Evolutionary conservation across 1,140 invertebrate species (phyloP), one percentile per base, ranked within the genome.

Genomic region (Temnothorax nylanderi): DNA sequence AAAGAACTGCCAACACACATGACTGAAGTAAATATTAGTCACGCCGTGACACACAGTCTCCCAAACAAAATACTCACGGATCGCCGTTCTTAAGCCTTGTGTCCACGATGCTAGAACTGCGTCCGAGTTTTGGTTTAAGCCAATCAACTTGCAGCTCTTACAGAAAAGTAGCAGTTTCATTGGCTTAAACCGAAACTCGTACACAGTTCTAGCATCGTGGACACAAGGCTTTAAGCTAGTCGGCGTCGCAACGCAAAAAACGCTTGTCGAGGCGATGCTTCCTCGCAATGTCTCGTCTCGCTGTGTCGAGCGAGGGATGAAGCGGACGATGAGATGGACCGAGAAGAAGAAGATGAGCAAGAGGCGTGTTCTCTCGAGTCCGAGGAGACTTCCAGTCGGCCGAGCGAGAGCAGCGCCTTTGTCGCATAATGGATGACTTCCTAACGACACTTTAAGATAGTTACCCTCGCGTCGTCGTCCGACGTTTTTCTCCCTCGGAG

Each of bases 361-460:
- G 65, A 62, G 77, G 41, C 62, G 54, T 82, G 44, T 67, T 74
- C 80, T 74, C 80, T 75, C 69, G 54, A 60, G 80, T 90, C 90
- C 75, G 90, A 92, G 91, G 90, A 92, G 92, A 92, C 90, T 91
- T 88, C 90, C 89, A 93, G 90, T 92, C 91, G 90, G 91, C 87
- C 86, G 86, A 77, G 86, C 86, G 81, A 86, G 87, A 85, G 78
- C 87, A 90, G 87, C 88, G 87, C 88, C 90, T 93, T 92, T 90
- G 92, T 91, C 92, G 93, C 92, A 93, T 94, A 94, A 94, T 93
- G 93, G 93, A 94, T 93, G 93, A 93, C 93, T 94, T 94, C 93
- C 93, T 94, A 94, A 94, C 93, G 93, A 94, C 93, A 94, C 93
- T 94, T 94, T 94, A 93, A 94, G 93, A 93, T 93, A 93, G 93